Base-by-base conservation (phyloP, 2,888 invertebrate species). In the Bhutanitis thaidina region DNA sequence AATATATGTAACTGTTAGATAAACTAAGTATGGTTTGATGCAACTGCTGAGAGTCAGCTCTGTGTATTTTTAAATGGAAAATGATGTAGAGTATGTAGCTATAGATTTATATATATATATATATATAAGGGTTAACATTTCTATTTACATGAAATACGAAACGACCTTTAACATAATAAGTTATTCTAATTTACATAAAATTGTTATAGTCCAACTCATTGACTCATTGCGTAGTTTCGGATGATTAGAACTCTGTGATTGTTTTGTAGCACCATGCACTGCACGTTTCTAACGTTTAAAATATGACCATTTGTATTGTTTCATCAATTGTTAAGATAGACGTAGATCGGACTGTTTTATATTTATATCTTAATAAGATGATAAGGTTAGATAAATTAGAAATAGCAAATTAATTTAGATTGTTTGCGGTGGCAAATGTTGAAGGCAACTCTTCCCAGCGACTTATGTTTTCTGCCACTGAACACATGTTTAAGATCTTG, bases 21-120 rank as follows among this genome's bases (percentile, higher is more conserved):
- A 55, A 38, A 38, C 57, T 58, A 59, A 60, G 62, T 64, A 62
- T 61, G 38, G 62, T 62, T 62, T 60, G 64, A 62, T 62, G 60
- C 59, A 52, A 49, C 49, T 58, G 56, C 57, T 59, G 59, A 58
- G 54, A 56, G 59, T 56, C 52, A 54, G 52, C 64, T 62, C 65
- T 65, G 64, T 61, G 58, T 63, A 65, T 62, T 61, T 61, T 61
- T 59, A 56, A 62, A 57, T 35, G 46, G 43, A 43, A 52, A 25
- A 52, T 41, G 30, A 41, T 35, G 47, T 43, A 29, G 29, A n/a
- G 32, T 32, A 32, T 47, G 46, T 47, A 38, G 32, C 32, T 4
- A 37, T 52, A 52, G 51, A 16, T 43, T 41, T 47, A 47, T 43
- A 37, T 52, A n/a, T n/a, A n/a, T n/a, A n/a, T n/a, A n/a, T n/a